phyloP scores from a whole-genome alignment of 2,797 vertebrate genomes.

The Botia almorhae region DNA sequence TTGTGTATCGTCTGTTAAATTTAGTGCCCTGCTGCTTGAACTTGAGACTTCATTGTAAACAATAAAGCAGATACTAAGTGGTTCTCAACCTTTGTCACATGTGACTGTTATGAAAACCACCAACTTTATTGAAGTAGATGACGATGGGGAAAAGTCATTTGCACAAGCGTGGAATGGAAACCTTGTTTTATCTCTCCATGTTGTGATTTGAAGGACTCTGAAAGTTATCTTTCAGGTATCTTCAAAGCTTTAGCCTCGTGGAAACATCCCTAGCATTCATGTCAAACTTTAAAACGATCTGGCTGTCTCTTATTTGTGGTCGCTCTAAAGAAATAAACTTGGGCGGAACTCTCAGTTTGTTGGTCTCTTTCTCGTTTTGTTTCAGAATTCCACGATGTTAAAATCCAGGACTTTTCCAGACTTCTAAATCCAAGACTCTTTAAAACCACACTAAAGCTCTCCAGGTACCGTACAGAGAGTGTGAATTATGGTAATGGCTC shows the following conservation, averaged over 20 bases:
- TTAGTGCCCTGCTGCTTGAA: constrained; percentile 41
- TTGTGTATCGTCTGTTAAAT: constrained; percentile 57
- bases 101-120: background rate
- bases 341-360: background rate
- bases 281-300: constrained; percentile 16
- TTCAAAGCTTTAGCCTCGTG: constrained; percentile 25
- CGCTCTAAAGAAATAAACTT: background rate
- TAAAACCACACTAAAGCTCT: constrained; percentile 63
- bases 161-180: constrained; percentile 19
- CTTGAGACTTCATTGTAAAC: constrained; percentile 32
- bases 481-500: constrained; percentile 69
- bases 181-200: constrained; percentile 37
- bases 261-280: constrained; percentile 7
- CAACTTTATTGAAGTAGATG: background rate
- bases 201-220: constrained; percentile 31
- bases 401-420: constrained; percentile 55
- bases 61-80: constrained; percentile 43
- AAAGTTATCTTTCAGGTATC: constrained; percentile 13
- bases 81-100: constrained; percentile 24
- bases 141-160: constrained; percentile 32
- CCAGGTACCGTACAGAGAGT: constrained; percentile 66
- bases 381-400: constrained; percentile 9
- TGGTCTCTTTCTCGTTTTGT: constrained; percentile 21
- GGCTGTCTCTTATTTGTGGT: background rate
- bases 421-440: constrained; percentile 54